Conservation (phyloP, 1,140 invertebrate genomes). For the Babylonia areolata region DNA sequence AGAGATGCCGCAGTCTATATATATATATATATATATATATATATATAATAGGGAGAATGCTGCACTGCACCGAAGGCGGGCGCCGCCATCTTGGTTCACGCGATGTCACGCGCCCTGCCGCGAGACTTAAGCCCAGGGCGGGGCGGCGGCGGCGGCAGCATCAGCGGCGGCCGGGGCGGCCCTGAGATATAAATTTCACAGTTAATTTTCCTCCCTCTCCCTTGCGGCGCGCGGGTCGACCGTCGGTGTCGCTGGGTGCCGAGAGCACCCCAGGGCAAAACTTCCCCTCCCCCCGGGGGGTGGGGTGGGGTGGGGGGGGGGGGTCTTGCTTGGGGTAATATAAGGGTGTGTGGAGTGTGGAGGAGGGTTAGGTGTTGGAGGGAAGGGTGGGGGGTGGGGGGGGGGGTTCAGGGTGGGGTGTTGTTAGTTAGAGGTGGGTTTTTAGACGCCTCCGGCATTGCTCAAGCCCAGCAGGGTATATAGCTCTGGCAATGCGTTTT, state of each 20-base stretch:
- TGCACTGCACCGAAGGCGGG: background rate
- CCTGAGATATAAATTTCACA: conserved; percentile 30
- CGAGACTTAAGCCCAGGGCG: conserved; percentile 16
- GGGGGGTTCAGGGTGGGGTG: background rate
- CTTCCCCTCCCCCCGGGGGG: no score
- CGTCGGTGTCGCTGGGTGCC: background rate
- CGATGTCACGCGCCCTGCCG: conserved; percentile 18
- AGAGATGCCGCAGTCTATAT: no score
- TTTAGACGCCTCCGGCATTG: no score
- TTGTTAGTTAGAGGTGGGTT: background rate
- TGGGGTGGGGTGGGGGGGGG: background rate
- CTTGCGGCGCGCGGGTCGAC: no score
- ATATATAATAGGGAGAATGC: no score
- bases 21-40: no score
- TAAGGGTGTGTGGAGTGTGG: background rate
- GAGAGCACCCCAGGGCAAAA: background rate
- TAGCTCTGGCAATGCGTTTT: no score
- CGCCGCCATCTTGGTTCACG: conserved; percentile 22
- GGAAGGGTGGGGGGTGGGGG: background rate
- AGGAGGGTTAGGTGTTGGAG: background rate
- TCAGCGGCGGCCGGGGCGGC: no score
- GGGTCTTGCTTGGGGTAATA: no score
- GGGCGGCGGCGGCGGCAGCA: no score
- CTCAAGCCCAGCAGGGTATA: no score
- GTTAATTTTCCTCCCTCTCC: background rate